Base-by-base conservation (phyloP, 2,113 vertebrate species). In the Myodes glareolus region DNA sequence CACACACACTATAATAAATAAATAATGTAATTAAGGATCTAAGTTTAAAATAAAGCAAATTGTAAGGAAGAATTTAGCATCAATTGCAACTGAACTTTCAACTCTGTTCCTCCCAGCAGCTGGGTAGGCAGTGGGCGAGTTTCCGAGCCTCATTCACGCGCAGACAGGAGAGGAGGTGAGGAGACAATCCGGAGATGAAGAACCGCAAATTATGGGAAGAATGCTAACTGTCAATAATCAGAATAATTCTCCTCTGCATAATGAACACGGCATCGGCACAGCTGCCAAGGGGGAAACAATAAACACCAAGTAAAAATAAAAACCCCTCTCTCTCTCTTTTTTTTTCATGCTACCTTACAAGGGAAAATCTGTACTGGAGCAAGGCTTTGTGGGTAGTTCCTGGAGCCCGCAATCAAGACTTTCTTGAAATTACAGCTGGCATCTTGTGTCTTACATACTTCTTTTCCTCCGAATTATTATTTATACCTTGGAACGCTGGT, bases 161-260 rank as follows among this genome's bases (percentile, higher is more conserved):
- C 50, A 96, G 91, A 96, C 96, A 97, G 97, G 90, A 92, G 93
- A 98, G 80, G 93, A 98, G 97, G 97, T 91, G 87, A 98, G 95
- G 97, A 97, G 95, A 97, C 33, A 42, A 98, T 94, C 70, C 93
- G 17, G 94, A 97, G 97, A 97, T 97, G 97, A 98, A 98, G 97
- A 97, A 98, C 97, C 96, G 96, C 95, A 97, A 96, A 97, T 97
- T 95, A 96, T 84, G 95, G 96, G 93, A 97, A 98, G 96, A 96
- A 97, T 97, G 96, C 93, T 94, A 96, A 97, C 97, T 97, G 97
- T 95, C 97, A 97, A 98, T 98, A 98, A 98, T 98, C 97, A 98
- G 91, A 98, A 98, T 98, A 98, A 98, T 98, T 98, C 97, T 97
- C 97, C 97, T 97, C 98, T 95, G 94, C 94, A 96, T 97, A 98